A percentile compares a stretch with the other conserved stretches of the same genome.
Conservation (phyloP, 2,113 vertebrate genomes). For the Noturus placidus region DNA sequence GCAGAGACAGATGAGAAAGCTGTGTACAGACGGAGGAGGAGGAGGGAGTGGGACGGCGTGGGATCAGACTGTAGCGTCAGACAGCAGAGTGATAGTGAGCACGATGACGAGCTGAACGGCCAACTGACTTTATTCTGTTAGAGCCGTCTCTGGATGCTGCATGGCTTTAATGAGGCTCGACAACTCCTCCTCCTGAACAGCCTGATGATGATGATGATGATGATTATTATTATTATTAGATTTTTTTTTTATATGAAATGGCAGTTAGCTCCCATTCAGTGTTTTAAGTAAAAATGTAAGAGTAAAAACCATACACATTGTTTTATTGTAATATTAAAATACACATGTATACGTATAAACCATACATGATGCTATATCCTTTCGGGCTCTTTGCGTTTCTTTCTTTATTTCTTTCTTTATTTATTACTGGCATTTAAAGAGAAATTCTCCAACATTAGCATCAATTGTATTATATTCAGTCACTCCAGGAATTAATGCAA, state of each 20-base stretch:
- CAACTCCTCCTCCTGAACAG: neutral
- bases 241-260: neutral
- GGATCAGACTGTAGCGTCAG: fast-evolving
- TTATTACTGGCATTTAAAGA: neutral
- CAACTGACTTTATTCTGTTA: conserved; percentile 33
- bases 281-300: neutral
- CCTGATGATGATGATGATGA: neutral
- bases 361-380: neutral
- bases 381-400: neutral
- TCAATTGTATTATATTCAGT: neutral
- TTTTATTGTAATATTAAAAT: neutral
- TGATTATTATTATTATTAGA: neutral
- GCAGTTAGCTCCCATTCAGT: neutral
- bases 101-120: conserved; percentile 28
- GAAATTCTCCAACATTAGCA: neutral
- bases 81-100: conserved; percentile 32
- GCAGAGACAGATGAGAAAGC: neutral
- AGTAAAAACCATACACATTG: neutral
- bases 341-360: neutral
- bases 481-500: too few species aligned
- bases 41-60: conserved; percentile 39
- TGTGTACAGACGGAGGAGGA: conserved; percentile 68
- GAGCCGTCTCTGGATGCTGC: neutral
- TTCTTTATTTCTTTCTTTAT: too few species aligned
- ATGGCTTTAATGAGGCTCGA: neutral